Percentiles rank a stretch among this genome's conserved stretches.
Conservation (phyloP, 2,797 vertebrate genomes). For the Syncerus caffer region DNA sequence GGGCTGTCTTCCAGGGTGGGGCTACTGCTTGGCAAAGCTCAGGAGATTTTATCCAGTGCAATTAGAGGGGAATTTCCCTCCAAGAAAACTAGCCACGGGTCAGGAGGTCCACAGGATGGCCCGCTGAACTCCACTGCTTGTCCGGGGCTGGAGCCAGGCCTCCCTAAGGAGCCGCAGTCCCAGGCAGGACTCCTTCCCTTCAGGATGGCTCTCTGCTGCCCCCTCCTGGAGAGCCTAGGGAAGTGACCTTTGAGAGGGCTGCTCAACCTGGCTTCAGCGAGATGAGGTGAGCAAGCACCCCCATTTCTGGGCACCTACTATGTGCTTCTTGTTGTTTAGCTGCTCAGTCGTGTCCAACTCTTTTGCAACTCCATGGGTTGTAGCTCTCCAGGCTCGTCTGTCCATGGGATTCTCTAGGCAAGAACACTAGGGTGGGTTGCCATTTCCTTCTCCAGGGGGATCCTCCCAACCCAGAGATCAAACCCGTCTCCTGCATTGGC, state of each 20-base stretch:
- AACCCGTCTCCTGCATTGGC: background rate
- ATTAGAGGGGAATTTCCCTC: background rate
- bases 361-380: background rate
- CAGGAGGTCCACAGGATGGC: background rate
- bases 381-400: background rate
- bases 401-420: background rate
- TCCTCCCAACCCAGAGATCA: background rate
- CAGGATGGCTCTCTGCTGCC: constrained; percentile 46
- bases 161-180: fast-evolving
- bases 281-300: background rate
- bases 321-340: background rate
- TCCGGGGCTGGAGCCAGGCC: background rate
- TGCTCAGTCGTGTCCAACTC: background rate
- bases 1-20: background rate
- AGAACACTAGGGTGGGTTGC: background rate
- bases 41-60: background rate
- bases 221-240: constrained; percentile 52
- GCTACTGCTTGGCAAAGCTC: background rate
- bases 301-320: background rate
- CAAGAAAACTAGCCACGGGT: background rate
- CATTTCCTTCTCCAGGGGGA: background rate
- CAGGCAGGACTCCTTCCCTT: background rate
- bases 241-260: background rate
- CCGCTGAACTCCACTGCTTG: background rate
- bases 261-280: background rate